Conservation (phyloP, 1,140 invertebrate genomes). For the Arion vulgaris region DNA sequence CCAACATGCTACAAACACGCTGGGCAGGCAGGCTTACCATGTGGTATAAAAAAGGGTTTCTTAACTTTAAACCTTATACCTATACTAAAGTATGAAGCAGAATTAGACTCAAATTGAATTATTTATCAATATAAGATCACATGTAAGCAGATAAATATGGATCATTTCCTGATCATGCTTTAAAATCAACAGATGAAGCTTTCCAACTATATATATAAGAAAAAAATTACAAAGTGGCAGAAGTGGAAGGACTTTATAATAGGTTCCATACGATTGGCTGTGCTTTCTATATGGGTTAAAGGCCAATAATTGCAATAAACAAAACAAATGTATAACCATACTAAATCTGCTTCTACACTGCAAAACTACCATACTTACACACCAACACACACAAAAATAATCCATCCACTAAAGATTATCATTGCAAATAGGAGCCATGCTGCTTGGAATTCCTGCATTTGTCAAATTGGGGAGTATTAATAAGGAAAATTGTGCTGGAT, state of each 20-base stretch:
- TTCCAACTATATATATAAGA: too few species aligned
- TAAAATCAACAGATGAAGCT: not conserved
- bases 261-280: not conserved
- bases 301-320: not conserved
- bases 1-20: too few species aligned
- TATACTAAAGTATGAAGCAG: too few species aligned
- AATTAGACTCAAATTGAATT: too few species aligned
- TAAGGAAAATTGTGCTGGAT: not conserved
- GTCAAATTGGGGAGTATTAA: not conserved
- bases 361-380: slow-evolving; percentile 6
- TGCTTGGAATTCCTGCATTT: not conserved
- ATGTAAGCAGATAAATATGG: not conserved
- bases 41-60: too few species aligned
- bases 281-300: not conserved
- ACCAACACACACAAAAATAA: slow-evolving; percentile 7
- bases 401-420: not conserved
- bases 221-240: too few species aligned
- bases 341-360: not conserved
- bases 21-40: too few species aligned
- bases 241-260: too few species aligned
- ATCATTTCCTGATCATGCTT: not conserved
- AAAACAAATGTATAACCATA: not conserved
- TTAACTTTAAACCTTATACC: too few species aligned
- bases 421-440: slow-evolving; percentile 8
- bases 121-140: not conserved